These are phyloP conservation scores for Melieria omissa DNA, from an alignment of 2,888 invertebrate species.

Conservation along the genomic window DNA sequence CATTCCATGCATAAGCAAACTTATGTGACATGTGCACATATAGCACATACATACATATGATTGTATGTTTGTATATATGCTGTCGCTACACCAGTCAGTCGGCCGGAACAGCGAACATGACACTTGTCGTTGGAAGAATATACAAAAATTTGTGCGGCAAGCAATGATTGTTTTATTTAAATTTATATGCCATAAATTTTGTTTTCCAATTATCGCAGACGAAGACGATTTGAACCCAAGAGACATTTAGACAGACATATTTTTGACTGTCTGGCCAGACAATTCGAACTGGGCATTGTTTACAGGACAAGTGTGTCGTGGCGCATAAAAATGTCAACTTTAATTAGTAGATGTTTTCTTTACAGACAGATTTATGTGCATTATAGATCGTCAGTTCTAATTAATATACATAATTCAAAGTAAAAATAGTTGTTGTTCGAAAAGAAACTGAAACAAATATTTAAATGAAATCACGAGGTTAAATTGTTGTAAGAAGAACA, in stretches of 20 bases:
- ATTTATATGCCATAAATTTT: conserved; percentile 33
- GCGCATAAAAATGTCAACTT: conserved; percentile 1
- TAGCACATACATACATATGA: too few species aligned
- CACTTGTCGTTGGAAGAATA: background rate
- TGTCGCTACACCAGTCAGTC: too few species aligned
- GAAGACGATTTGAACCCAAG: conserved; percentile 36
- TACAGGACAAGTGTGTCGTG: background rate
- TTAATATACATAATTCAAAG: too few species aligned
- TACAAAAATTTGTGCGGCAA: background rate
- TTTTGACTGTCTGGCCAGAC: conserved; percentile 14
- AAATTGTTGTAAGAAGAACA: too few species aligned
- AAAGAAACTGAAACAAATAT: too few species aligned
- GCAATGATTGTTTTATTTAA: conserved; percentile 22
- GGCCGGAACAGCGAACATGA: background rate
- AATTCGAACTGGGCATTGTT: background rate
- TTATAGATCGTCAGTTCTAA: too few species aligned
- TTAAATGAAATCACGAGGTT: too few species aligned
- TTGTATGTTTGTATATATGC: too few species aligned
- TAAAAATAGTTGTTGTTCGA: too few species aligned
- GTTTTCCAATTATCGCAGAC: conserved; percentile 1
- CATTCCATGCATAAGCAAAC: too few species aligned
- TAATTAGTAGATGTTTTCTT: background rate
- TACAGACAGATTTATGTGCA: too few species aligned
- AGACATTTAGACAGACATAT: conserved; percentile 13
- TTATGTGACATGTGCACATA: too few species aligned